phyloP scores from a whole-genome alignment of 2,797 vertebrate species.

The Amblyopsis hoosieri region DNA sequence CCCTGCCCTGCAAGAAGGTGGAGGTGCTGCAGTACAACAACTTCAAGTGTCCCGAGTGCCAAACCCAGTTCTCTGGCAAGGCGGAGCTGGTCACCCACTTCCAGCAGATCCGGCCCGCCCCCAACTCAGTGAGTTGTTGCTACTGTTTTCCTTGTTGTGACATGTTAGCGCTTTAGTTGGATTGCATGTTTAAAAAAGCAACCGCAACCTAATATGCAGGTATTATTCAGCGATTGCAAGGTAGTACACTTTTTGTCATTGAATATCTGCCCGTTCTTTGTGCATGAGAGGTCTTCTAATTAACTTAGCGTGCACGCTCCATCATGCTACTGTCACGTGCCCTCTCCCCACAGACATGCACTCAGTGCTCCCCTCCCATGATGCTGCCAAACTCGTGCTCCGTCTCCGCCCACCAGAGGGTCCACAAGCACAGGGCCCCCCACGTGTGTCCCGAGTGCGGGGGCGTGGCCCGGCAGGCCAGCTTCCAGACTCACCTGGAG shows the following conservation, averaged over 20 bases:
- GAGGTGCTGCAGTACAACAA: conserved; percentile 84
- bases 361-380: conserved; percentile 88
- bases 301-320: too few species aligned
- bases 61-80: conserved; percentile 87
- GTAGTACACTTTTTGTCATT: too few species aligned
- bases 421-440: conserved; percentile 90
- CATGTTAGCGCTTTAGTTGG: not conserved
- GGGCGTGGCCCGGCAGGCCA: conserved; percentile 83
- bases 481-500: conserved; percentile 87
- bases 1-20: conserved; percentile 73
- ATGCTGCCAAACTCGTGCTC: conserved; percentile 93
- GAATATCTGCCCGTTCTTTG: too few species aligned
- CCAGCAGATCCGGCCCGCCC: conserved; percentile 83
- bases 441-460: conserved; percentile 96
- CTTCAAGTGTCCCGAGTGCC: conserved; percentile 91
- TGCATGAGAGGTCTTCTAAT: too few species aligned
- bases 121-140: conserved; percentile 75
- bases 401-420: conserved; percentile 88
- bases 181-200: not conserved
- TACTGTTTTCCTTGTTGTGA: not conserved
- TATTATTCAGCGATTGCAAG: too few species aligned
- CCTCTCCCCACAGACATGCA: conserved; percentile 81
- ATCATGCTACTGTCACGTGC: too few species aligned
- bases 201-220: too few species aligned
- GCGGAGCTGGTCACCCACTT: conserved; percentile 90